Conservation (phyloP, 2,113 vertebrate species). For the Leptocoma aspasia region DNA sequence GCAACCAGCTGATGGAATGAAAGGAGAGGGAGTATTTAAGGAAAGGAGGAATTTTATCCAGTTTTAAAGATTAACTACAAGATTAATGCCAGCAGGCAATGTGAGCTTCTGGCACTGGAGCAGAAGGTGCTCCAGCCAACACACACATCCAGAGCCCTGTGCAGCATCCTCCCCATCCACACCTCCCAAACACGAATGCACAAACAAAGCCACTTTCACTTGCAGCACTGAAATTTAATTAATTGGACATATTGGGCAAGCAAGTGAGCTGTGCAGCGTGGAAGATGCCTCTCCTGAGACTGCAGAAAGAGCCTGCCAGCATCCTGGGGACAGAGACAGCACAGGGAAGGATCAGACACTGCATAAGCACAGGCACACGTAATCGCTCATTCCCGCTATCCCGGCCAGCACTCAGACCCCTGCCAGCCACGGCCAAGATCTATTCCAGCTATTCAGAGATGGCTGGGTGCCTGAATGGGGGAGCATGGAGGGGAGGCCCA, state of each 20-base stretch:
- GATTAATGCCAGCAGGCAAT: background rate
- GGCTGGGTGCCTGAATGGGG: rapidly evolving
- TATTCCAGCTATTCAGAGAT: background rate
- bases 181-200: background rate
- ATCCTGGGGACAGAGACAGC: background rate
- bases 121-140: background rate
- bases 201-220: background rate
- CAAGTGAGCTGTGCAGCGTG: rapidly evolving
- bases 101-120: background rate
- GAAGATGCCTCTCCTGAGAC: background rate
- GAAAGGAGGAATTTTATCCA: background rate
- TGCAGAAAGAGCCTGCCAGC: background rate
- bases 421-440: background rate
- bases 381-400: background rate
- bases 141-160: background rate
- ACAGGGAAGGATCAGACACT: background rate
- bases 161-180: background rate
- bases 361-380: conserved; percentile 9
- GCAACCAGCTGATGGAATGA: background rate
- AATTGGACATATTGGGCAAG: background rate
- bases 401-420: background rate
- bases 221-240: background rate
- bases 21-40: background rate
- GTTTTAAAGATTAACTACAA: background rate
- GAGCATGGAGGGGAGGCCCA: background rate